phyloP scores from a whole-genome alignment of 2,113 vertebrate genomes.

The Centropus unirufus region DNA sequence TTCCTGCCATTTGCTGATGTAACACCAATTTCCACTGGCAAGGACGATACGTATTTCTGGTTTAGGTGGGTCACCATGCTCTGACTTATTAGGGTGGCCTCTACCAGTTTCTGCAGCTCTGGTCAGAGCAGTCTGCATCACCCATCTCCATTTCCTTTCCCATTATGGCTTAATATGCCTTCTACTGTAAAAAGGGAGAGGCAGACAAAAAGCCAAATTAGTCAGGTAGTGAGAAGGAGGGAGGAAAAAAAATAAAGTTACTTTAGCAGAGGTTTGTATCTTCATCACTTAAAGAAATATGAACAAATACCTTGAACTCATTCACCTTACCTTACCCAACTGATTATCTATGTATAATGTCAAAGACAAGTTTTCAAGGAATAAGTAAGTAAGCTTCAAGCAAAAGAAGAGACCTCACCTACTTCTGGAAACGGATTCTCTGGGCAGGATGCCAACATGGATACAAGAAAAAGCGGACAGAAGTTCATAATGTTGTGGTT shows the following conservation, averaged over 20 bases:
- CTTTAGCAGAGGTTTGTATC: background rate
- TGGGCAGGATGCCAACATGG: rapidly evolving
- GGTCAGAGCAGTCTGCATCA: background rate
- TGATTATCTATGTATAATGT: background rate
- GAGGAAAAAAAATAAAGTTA: background rate
- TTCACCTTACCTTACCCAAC: background rate
- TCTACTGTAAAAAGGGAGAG: background rate
- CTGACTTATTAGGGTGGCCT: background rate
- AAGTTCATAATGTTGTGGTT: background rate
- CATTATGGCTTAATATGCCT: background rate
- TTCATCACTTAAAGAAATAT: background rate
- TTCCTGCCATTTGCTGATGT: background rate
- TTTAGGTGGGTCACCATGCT: background rate
- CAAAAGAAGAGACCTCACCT: background rate
- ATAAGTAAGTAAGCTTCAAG: background rate
- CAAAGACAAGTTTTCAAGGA: background rate
- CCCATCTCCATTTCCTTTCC: background rate
- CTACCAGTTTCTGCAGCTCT: background rate
- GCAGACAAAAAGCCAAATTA: background rate
- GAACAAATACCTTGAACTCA: background rate
- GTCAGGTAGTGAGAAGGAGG: background rate
- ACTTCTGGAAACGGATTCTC: background rate
- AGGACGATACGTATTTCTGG: background rate
- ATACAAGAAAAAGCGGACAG: background rate
- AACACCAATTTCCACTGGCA: background rate